Conservation (phyloP, 1,140 invertebrate genomes). For the Phymastichus coffea region DNA sequence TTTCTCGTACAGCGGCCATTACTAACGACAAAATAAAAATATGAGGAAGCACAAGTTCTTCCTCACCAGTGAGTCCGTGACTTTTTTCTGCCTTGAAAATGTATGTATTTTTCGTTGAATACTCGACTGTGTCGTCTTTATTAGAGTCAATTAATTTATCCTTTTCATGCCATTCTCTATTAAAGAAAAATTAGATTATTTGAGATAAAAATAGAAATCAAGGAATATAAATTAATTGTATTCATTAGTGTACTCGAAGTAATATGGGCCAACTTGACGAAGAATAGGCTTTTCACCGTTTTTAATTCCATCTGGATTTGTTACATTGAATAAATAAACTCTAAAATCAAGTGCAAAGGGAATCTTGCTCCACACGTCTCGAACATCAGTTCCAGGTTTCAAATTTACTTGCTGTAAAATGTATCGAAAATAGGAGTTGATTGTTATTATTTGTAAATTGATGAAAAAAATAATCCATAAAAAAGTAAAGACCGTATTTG, state of each 20-base stretch:
- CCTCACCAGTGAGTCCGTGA: slow-evolving; percentile 68
- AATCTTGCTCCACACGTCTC: slow-evolving; percentile 69
- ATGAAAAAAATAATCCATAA: too few relatives aligned
- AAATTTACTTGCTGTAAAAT: slow-evolving; percentile 35
- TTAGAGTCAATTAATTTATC: slow-evolving; percentile 68
- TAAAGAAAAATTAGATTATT: neutral
- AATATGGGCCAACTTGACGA: slow-evolving; percentile 74
- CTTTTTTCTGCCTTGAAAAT: slow-evolving; percentile 63
- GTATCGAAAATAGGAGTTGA: neutral
- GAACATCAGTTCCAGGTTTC: slow-evolving; percentile 30
- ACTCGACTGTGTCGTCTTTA: slow-evolving; percentile 70
- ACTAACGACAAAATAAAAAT: slow-evolving; percentile 61
- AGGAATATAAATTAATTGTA: too few relatives aligned
- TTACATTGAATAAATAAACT: slow-evolving; percentile 85
- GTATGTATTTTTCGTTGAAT: slow-evolving; percentile 65
- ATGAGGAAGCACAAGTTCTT: slow-evolving; percentile 66
- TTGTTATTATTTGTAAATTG: too few relatives aligned
- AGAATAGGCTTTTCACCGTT: slow-evolving; percentile 70
- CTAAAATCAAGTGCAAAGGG: slow-evolving; percentile 75
- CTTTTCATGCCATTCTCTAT: slow-evolving; percentile 78
- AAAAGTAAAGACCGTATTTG: too few relatives aligned
- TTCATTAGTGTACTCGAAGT: slow-evolving; percentile 67
- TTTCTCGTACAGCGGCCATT: slow-evolving; percentile 55
- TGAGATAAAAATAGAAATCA: too few relatives aligned
- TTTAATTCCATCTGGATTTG: slow-evolving; percentile 75